phyloP scores from a whole-genome alignment of 2,797 vertebrate genomes.

The Malurus splendens region DNA sequence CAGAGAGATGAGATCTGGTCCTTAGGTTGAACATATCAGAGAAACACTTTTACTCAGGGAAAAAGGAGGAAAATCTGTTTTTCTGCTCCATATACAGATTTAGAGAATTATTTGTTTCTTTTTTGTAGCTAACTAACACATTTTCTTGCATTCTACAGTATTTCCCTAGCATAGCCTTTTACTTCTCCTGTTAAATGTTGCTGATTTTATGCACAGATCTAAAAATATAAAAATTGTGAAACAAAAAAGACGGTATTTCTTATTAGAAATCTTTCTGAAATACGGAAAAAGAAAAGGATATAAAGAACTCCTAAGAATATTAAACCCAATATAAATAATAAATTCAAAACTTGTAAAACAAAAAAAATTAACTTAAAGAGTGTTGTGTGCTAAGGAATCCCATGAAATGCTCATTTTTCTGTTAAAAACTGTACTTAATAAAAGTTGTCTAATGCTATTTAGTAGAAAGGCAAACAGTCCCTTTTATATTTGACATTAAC shows the following conservation, averaged over 20 bases:
- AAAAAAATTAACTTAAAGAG: neutral
- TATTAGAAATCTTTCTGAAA: neutral
- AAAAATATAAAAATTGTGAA: neutral
- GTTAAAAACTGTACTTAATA: constrained; percentile 45
- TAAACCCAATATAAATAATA: neutral
- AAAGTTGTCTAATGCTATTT: constrained; percentile 59
- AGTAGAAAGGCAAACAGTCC: constrained; percentile 64
- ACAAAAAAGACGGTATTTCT: neutral
- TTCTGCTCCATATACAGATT: neutral
- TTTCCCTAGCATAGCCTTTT: neutral
- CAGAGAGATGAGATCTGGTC: neutral
- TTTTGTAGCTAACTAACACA: neutral
- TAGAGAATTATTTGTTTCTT: neutral
- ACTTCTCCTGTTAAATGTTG: neutral
- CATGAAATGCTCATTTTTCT: neutral
- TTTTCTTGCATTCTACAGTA: neutral
- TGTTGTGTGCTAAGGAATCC: neutral
- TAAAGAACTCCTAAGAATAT: neutral
- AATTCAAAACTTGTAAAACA: neutral
- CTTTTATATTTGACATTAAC: constrained; percentile 89
- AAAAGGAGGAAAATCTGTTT: neutral
- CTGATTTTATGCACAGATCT: neutral
- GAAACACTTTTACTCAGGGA: neutral
- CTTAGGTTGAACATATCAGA: neutral
- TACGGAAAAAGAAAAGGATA: neutral